These are phyloP conservation scores for Nymphalis c-album DNA, from an alignment of 2,888 invertebrate genomes.

Conservation along the genomic window DNA sequence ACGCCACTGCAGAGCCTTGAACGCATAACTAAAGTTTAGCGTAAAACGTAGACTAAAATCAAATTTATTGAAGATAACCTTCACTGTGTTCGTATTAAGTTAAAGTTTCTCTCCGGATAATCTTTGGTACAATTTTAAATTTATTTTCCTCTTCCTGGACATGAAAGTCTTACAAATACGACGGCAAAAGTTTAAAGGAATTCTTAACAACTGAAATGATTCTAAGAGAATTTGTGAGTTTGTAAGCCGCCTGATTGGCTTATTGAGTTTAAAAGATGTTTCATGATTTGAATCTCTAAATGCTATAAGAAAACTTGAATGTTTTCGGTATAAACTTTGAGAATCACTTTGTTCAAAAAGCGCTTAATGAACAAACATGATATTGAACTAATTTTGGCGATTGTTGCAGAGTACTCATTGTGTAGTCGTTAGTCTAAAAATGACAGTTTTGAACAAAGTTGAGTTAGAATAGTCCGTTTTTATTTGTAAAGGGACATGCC, in stretches of 20 bases:
- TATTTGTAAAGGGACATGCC: too few species aligned
- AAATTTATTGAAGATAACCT: too few species aligned
- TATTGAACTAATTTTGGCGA: not conserved
- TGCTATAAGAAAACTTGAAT: not conserved
- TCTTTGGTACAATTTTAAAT: not conserved
- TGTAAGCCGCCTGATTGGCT: conserved; percentile 14
- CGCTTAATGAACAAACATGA: not conserved
- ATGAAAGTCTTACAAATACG: not conserved
- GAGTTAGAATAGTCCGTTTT: too few species aligned
- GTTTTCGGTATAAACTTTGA: not conserved
- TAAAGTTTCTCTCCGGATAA: too few species aligned
- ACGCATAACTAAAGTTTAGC: too few species aligned
- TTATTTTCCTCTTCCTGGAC: not conserved
- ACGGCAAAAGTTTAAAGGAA: not conserved
- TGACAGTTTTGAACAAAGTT: too few species aligned
- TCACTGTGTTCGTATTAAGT: too few species aligned
- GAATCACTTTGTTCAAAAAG: not conserved
- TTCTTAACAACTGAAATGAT: conserved; percentile 17
- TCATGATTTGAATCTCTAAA: not conserved
- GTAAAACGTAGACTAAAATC: too few species aligned
- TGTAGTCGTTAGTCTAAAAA: too few species aligned
- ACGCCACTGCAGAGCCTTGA: too few species aligned
- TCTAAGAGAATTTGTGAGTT: conserved; percentile 20
- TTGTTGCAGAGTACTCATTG: too few species aligned
- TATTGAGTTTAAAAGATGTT: conserved; percentile 5